These are phyloP conservation scores for Illadopsis cleaveri DNA, from an alignment of 2,113 vertebrate species.

Conservation along the genomic window DNA sequence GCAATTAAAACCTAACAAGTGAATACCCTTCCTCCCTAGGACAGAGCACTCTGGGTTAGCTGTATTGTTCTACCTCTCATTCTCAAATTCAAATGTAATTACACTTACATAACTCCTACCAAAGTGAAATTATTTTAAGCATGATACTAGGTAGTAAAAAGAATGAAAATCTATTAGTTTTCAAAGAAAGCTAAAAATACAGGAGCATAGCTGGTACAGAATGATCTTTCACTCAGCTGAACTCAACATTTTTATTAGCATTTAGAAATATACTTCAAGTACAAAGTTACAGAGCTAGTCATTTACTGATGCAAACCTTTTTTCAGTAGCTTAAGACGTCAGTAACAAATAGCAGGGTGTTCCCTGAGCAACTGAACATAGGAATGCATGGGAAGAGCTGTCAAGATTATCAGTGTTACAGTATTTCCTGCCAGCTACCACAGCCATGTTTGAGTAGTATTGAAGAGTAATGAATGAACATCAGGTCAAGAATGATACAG, in stretches of 20 bases:
- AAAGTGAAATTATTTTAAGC: background rate
- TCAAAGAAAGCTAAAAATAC: background rate
- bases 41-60: background rate
- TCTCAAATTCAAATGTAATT: background rate
- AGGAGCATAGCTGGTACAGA: background rate
- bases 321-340: background rate
- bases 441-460: background rate
- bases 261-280: background rate
- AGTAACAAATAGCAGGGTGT: background rate
- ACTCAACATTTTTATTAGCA: background rate
- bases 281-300: background rate
- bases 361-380: background rate
- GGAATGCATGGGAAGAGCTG: background rate
- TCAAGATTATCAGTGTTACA: background rate
- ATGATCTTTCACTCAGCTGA: background rate
- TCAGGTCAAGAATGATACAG: background rate
- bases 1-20: background rate
- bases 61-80: background rate
- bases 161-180: background rate
- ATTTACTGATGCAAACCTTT: background rate
- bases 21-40: background rate
- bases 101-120: background rate
- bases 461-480: background rate
- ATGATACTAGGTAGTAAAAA: background rate
- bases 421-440: background rate